Conservation (phyloP, 2,888 invertebrate species). For the Plusia festucae region DNA sequence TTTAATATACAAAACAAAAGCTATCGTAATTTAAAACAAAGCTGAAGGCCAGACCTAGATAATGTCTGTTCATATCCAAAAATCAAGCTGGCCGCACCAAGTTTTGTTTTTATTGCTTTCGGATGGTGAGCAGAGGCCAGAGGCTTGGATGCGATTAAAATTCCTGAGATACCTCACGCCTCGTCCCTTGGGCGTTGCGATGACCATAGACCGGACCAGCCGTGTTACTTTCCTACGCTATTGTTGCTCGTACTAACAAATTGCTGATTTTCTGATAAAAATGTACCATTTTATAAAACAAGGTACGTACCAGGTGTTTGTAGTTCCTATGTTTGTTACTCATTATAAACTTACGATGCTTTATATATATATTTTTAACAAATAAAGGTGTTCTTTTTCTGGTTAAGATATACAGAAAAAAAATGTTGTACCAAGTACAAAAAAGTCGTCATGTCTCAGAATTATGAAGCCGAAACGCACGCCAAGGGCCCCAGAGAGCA, state of each 20-base stretch:
- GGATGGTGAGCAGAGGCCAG: constrained; percentile 72
- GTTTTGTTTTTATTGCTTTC: constrained; percentile 80
- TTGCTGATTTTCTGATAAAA: constrained; percentile 66
- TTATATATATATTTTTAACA: no score
- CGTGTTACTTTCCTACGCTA: constrained; percentile 58
- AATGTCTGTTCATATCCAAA: constrained; percentile 77
- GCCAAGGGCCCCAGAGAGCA: constrained; percentile 69
- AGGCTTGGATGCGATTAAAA: constrained; percentile 87
- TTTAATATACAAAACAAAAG: constrained; percentile 44
- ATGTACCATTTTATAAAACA: constrained; percentile 56
- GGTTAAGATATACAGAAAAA: no score
- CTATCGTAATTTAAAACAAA: constrained; percentile 61
- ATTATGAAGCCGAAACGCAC: constrained; percentile 41
- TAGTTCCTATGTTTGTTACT: constrained; percentile 31
- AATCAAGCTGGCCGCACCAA: constrained; percentile 73
- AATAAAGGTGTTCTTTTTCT: not conserved
- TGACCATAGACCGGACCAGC: constrained; percentile 71
- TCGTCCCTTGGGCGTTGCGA: constrained; percentile 72
- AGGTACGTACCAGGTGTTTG: constrained; percentile 51
- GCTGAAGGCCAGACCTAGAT: constrained; percentile 70
- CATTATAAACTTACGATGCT: no score
- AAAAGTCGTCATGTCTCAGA: constrained; percentile 57
- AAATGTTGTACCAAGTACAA: no score
- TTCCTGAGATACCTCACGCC: constrained; percentile 87
- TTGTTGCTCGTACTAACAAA: constrained; percentile 65